Percentiles rank a stretch among this genome's conserved stretches.
Conservation (phyloP, 2,113 vertebrate species). For the Rhabdomys dilectus region DNA sequence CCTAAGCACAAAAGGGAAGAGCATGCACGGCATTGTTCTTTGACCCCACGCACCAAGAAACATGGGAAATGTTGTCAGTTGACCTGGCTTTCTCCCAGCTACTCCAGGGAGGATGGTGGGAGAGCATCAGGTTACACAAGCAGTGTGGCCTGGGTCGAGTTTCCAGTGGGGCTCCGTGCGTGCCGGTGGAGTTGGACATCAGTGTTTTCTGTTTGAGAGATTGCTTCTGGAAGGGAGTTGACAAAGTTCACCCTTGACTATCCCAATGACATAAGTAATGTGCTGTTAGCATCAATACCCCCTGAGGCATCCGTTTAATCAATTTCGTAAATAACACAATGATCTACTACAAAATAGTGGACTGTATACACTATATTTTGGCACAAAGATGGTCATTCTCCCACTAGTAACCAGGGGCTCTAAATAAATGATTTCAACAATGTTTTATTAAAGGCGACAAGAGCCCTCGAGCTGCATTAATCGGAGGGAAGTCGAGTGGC, state of each 20-base stretch:
- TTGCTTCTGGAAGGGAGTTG: constrained; percentile 83
- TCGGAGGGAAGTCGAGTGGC: constrained; percentile 99
- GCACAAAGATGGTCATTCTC: constrained; percentile 92
- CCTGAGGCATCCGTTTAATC: constrained; percentile 89
- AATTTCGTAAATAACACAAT: constrained; percentile 91
- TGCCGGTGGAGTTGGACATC: constrained; percentile 70
- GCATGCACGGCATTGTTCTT: neutral
- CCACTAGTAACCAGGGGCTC: constrained; percentile 91
- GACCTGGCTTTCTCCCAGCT: neutral
- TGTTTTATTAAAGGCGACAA: constrained; percentile 98
- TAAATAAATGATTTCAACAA: constrained; percentile 98
- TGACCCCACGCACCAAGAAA: constrained; percentile 47
- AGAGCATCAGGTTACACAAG: neutral
- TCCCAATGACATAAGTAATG: constrained; percentile 87
- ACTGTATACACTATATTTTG: constrained; percentile 94
- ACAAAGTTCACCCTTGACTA: constrained; percentile 84
- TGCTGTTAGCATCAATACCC: constrained; percentile 89
- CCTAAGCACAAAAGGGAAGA: neutral
- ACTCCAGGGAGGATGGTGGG: neutral
- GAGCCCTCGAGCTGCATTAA: constrained; percentile 97
- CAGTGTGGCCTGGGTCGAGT: neutral
- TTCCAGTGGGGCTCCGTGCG: constrained; percentile 31
- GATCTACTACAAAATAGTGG: constrained; percentile 93
- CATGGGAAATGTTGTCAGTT: neutral
- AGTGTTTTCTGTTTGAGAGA: constrained; percentile 84